A percentile compares a stretch with the other conserved stretches of the same genome.
phyloP scores from a whole-genome alignment of 30 jellyfish, hydroid and myxozoan genomes.

The Calvadosia cruxmelitensis region DNA sequence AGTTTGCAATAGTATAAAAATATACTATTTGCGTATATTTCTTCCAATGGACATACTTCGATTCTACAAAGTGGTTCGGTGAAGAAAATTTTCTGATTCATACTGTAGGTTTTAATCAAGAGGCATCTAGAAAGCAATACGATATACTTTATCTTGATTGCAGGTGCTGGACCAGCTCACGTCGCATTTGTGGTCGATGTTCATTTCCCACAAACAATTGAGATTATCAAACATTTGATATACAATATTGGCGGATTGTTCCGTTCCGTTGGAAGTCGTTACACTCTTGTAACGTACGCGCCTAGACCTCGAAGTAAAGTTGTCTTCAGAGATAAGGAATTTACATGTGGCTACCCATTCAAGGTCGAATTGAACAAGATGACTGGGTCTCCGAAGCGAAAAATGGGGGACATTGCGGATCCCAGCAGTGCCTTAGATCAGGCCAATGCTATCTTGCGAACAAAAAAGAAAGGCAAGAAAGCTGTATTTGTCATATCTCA shows the following conservation, averaged over 20 bases:
- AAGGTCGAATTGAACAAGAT: neutral
- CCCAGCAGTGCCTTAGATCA: neutral
- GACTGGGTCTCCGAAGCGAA: neutral
- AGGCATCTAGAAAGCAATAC: too few species aligned
- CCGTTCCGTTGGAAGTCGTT: neutral
- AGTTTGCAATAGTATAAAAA: too few species aligned
- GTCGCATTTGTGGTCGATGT: neutral
- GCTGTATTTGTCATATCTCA: neutral
- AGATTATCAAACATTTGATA: neutral
- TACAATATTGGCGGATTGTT: neutral
- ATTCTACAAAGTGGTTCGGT: too few species aligned
- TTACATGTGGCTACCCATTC: neutral
- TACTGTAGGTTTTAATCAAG: too few species aligned
- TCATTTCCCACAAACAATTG: neutral
- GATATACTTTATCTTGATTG: too few species aligned
- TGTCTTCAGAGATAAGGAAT: neutral
- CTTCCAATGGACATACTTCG: too few species aligned
- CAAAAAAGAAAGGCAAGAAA: neutral
- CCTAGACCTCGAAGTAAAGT: neutral
- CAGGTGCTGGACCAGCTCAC: neutral
- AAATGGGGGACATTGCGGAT: neutral
- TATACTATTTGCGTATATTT: too few species aligned
- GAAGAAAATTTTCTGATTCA: too few species aligned
- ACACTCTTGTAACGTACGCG: neutral
- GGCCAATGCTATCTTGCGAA: neutral